phyloP scores from a whole-genome alignment of 2,888 invertebrate species.

The Habroteleia sp. region DNA sequence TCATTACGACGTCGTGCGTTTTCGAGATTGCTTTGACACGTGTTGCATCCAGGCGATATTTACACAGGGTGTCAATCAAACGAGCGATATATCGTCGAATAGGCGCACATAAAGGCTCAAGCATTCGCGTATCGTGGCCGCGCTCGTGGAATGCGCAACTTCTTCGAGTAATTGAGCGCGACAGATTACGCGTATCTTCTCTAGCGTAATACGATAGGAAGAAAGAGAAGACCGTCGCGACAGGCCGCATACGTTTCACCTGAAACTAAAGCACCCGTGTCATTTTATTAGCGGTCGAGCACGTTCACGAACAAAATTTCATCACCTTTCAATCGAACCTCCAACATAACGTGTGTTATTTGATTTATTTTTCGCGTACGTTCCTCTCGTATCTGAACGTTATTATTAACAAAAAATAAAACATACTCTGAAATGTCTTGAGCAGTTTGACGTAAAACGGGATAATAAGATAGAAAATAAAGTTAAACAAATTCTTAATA shows the following conservation, averaged over 20 bases:
- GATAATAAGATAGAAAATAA: no score
- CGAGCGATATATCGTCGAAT: constrained; percentile 11
- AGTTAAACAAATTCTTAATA: no score
- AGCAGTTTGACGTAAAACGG: no score
- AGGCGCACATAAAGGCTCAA: constrained; percentile 14
- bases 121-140: constrained; percentile 10
- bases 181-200: constrained; percentile 24
- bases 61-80: constrained; percentile 31
- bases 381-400: no score
- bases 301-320: no score
- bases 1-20: constrained; percentile 10
- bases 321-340: no score
- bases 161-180: constrained; percentile 19
- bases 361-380: no score
- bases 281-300: no score
- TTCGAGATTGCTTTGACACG: constrained; percentile 27
- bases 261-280: constrained; percentile 1
- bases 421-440: no score
- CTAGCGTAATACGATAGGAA: constrained; percentile 18
- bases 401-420: no score
- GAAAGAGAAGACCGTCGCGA: no score
- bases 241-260: background rate
- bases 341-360: no score
- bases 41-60: constrained; percentile 38
- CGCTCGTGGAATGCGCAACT: background rate